A percentile compares a stretch with the other conserved stretches of the same genome.
phyloP scores from a whole-genome alignment of 2,888 invertebrate species.

The Seira musarum region DNA sequence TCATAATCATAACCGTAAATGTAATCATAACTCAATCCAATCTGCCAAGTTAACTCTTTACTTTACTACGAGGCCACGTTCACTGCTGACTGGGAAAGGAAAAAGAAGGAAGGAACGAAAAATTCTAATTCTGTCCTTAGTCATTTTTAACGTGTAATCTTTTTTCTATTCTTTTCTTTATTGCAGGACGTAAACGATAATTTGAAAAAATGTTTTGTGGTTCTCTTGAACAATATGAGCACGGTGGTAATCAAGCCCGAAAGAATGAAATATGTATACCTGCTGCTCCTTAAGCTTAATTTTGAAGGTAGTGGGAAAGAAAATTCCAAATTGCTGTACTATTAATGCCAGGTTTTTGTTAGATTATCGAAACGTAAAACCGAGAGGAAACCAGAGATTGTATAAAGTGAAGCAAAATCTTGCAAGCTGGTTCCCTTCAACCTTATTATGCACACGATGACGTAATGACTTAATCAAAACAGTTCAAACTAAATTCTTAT shows the following conservation, averaged over 20 bases:
- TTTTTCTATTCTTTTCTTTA: constrained; percentile 36
- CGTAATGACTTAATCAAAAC: constrained; percentile 25
- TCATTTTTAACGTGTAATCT: constrained; percentile 47
- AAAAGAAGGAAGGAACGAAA: constrained; percentile 53
- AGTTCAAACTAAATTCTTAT: constrained; percentile 1
- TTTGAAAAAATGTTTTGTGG: constrained; percentile 38
- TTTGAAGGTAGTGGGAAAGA: no score
- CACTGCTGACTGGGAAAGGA: constrained; percentile 27
- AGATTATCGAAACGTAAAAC: no score
- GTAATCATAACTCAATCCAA: constrained; percentile 67
- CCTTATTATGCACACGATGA: no score
- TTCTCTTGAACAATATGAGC: constrained; percentile 28
- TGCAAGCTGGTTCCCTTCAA: no score
- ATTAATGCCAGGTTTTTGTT: no score
- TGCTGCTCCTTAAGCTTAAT: background rate
- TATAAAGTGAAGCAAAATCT: no score
- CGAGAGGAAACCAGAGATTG: no score
- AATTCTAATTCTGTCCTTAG: constrained; percentile 36
- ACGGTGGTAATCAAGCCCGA: background rate
- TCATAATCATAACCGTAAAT: constrained; percentile 66
- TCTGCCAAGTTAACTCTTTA: constrained; percentile 56
- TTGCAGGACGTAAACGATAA: constrained; percentile 54
- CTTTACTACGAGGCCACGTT: constrained; percentile 12
- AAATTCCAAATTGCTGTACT: no score
- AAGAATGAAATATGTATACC: constrained; percentile 42